Base-by-base conservation (phyloP, 2,113 vertebrate species). In the Austrofundulus limnaeus region DNA sequence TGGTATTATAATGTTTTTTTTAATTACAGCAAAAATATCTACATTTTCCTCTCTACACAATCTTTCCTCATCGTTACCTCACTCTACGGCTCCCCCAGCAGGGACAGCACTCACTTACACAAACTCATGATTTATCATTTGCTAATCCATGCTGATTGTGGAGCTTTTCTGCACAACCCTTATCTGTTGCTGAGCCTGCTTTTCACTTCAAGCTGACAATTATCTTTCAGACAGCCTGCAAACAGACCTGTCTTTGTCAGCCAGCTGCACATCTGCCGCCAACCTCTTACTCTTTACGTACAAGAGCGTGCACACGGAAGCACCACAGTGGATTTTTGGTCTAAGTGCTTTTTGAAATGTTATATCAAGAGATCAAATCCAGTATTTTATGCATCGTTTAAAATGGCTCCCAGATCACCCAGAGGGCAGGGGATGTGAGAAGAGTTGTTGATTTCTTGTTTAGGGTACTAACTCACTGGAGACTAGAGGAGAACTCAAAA, bases 141-240 rank as follows among this genome's bases (percentile, higher is more conserved):
- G 80, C 86, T 92, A 92, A 92, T 91, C 90, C 89, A 25, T 50
- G 84, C 82, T 88, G 88, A 90, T 90, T 84, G 85, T 66, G 75
- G 75, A 88, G 89, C 85, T 89, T 85, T 87, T 75, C 85, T 34
- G 78, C 77, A 66, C 74, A 67, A 73, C 78, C 73, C 88, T 90
- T 90, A 91, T 91, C 89, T 88, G 85, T 84, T 85, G 86, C 85
- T 88, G 86, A 90, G 86, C 83, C 82, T 69, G 76, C 88, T 91
- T 86, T 88, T 87, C 81, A 87, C 84, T 91, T 75, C 73, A 38
- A 83, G 86, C 82, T 90, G 87, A 86, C 90, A 91, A 86, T 89
- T 84, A 88, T 85, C 73, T 85, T 47, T 54, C 39, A 49, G 77
- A 72, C 85, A 70, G 80, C 70, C 75, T 59, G 79, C 77, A 78